Evolutionary conservation across 1,140 invertebrate genomes (phyloP), one percentile per base, ranked within the genome.

Genomic region (Brachionus plicatilis): DNA sequence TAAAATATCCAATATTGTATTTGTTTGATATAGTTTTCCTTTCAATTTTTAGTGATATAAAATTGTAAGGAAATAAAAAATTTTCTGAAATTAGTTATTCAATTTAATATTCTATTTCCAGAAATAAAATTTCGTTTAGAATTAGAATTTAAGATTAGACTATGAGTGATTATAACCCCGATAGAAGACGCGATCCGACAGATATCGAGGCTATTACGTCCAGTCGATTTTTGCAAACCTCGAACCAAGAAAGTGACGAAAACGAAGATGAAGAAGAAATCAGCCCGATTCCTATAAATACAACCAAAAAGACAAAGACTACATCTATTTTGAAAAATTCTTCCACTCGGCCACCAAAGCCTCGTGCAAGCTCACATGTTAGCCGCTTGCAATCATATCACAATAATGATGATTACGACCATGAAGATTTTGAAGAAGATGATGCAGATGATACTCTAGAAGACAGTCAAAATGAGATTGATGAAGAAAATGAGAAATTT

Each of bases 251-350:
- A 12, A 76, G 72, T n/a, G 72, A 76, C 9, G 72, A 76, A 7
- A 76, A 76, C 14, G 72, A 76, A 29, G 72, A 76, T 27, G 72
- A 76, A 12, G 20, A 76, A 27, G 72, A 50, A 6, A 27, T 9
- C 9, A 53, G 33, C 24, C 20, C 20, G n/a, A 72, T 43, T 17
- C 17, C 68, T 43, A 6, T 9, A 72, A 41, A 43, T 72, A 8
- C 37, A 76, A 50, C 41, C 24, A 14, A 76, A 24, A 20, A 76
- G 43, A 12, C 2, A 8, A 76, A 47, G 47, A 76, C 72, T 12
- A 76, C 43, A 50, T 76, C 41, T 50, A 76, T 76, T 50, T 27
- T 50, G 27, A 76, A 76, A 76, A 76, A 76, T 76, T 27, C 45
- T 47, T 20, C 43, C 17, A 76, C 24, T 33, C 41, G 72, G 11